Base-by-base conservation (phyloP, 2,797 vertebrate genomes). In the Epinephelus awoara region DNA sequence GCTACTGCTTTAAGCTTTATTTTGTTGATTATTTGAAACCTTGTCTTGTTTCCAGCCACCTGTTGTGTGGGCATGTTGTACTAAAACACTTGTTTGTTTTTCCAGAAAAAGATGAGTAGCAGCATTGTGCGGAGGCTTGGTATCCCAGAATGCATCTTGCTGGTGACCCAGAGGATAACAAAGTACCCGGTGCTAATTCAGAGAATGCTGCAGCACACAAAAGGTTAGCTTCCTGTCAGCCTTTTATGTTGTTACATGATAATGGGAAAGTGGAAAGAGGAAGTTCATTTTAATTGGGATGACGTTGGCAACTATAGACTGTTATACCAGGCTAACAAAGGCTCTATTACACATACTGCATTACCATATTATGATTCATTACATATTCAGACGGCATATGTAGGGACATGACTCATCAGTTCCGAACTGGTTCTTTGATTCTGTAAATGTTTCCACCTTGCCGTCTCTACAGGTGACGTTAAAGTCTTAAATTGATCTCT, bases 111-210 rank as follows among this genome's bases (percentile, higher is more conserved):
- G 93, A 98, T 98, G 97, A 98, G 97, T 86, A 97, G 97, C 84
- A 94, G 97, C 2, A 88, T 99, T 6, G 98, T 99, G 71, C 95
- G 98, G 50, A 94, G 98, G n/a, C 95, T 99, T 34, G 96, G 98
- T 29, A 96, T 99, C 90, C 97, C 98, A 12, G 98, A 99, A 85
- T 99, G 98, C 92, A 97, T 99, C 81, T 89, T 99, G 86, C 92
- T 99, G 67, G 98, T 99, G 66, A 99, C 98, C 7, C 98, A 99
- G 93, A 96, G 98, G 85, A 98, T 99, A 91, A 99, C 98, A 40
- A 99, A 99, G 90, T 99, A 99, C 87, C 98, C 98, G 0, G 97
- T 99, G 67, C 88, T 99, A 77, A 94, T 99, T 72, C 98, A 99
- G 72, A 96, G 97, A 83, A 96, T 99, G 86, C 89, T 98, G 50